These are phyloP conservation scores for Brotula barbata DNA, from an alignment of 2,797 vertebrate genomes.

Conservation along the genomic window DNA sequence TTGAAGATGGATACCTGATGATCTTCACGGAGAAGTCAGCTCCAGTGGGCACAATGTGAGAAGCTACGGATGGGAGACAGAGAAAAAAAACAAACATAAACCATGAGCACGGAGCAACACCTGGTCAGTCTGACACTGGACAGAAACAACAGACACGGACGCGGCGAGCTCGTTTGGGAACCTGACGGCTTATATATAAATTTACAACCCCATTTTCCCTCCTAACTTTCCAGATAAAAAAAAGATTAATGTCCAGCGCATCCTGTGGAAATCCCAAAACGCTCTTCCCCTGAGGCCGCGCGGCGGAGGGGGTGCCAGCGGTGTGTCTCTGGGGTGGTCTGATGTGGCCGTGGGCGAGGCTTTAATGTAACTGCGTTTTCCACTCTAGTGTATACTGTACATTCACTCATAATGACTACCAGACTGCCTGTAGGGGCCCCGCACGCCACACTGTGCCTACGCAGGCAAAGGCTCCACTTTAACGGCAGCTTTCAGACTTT, in stretches of 20 bases:
- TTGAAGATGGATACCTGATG: constrained; percentile 43
- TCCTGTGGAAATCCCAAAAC: constrained; percentile 67
- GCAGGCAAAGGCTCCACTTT: constrained; percentile 68
- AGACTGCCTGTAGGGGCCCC: constrained; percentile 68
- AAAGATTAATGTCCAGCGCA: constrained; percentile 51
- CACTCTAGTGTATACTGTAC: constrained; percentile 73
- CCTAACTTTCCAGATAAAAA: constrained; percentile 46
- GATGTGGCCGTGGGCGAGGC: constrained; percentile 66
- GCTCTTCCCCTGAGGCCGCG: constrained; percentile 35
- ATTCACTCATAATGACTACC: constrained; percentile 74
- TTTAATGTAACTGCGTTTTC: constrained; percentile 71
- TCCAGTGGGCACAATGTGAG: background rate
- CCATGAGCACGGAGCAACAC: background rate
- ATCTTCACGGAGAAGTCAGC: constrained; percentile 19
- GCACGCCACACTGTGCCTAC: constrained; percentile 61
- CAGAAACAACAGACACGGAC: background rate
- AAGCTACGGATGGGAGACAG: constrained; percentile 40
- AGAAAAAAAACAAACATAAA: constrained; percentile 6
- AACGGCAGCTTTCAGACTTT: constrained; percentile 60
- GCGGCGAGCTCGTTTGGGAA: background rate
- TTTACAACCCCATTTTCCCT: constrained; percentile 11
- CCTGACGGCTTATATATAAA: background rate
- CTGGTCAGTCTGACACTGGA: background rate
- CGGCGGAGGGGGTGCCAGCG: constrained; percentile 66
- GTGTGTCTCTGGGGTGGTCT: constrained; percentile 75